Conservation (phyloP, 2,797 vertebrate genomes). For the Tenualosa ilisha region DNA sequence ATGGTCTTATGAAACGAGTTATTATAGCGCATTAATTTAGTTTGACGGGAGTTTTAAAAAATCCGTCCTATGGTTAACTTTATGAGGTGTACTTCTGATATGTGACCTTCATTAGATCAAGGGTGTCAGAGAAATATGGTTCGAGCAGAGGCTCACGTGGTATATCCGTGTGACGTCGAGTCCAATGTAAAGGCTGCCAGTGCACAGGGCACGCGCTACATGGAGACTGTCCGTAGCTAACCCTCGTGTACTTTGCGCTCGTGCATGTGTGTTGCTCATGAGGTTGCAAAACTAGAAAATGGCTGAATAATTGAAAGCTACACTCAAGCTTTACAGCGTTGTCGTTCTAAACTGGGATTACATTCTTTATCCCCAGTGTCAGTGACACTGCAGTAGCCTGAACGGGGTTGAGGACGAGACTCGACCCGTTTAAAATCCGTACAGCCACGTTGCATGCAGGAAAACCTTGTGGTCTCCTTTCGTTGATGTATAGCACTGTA, state of each 20-base stretch:
- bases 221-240: background rate
- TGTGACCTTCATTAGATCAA: slow-evolving; percentile 64
- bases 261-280: background rate
- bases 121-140: slow-evolving; percentile 49
- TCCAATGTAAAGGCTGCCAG: slow-evolving; percentile 21
- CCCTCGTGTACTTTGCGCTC: background rate
- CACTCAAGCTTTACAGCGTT: background rate
- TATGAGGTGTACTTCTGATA: background rate
- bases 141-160: slow-evolving; percentile 61
- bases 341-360: background rate
- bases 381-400: background rate
- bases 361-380: background rate
- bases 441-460: too few species aligned
- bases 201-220: background rate
- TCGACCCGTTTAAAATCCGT: background rate
- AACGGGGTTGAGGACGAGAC: background rate
- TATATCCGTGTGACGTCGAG: slow-evolving; percentile 32
- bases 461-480: too few species aligned
- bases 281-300: slow-evolving; percentile 18
- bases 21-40: background rate
- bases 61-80: background rate
- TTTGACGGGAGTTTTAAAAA: background rate
- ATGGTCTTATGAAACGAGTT: background rate
- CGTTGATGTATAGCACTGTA: background rate
- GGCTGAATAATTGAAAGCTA: background rate